phyloP scores from a whole-genome alignment of 2,113 vertebrate species.

The Ictalurus furcatus region DNA sequence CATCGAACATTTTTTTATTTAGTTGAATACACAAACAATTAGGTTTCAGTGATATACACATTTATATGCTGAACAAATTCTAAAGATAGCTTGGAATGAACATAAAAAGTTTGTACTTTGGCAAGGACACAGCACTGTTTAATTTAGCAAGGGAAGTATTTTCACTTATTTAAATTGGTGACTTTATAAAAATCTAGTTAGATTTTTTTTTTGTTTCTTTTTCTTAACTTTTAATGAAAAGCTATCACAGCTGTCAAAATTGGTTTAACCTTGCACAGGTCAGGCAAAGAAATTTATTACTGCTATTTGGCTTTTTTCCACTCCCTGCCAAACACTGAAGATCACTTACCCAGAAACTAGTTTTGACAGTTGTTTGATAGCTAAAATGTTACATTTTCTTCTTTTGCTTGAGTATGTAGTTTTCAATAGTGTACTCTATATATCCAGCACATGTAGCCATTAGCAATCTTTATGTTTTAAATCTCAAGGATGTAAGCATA shows the following conservation, averaged over 20 bases:
- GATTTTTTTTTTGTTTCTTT: not conserved
- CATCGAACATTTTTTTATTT: not conserved
- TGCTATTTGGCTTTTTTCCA: not conserved
- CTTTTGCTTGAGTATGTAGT: not conserved
- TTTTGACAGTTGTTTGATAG: constrained; percentile 32
- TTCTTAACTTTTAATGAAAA: constrained; percentile 1
- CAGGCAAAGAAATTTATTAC: not conserved
- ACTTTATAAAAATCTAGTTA: not conserved
- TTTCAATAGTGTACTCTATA: not conserved
- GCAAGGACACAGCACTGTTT: not conserved
- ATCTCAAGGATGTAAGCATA: not conserved
- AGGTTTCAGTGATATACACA: not conserved
- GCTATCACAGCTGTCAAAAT: not conserved
- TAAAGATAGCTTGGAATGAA: not conserved
- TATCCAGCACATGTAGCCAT: constrained; percentile 2
- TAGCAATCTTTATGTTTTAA: not conserved
- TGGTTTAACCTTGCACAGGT: not conserved
- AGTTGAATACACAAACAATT: not conserved
- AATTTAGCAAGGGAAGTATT: not conserved
- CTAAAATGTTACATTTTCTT: constrained; percentile 25
- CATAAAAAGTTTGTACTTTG: not conserved
- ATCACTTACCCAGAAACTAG: constrained; percentile 27
- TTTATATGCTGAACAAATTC: not conserved
- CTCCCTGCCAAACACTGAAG: constrained; percentile 24
- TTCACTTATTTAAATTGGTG: not conserved